Evolutionary conservation across 2,113 vertebrate genomes (phyloP).

Genomic region (Porphyrio hochstetteri): DNA sequence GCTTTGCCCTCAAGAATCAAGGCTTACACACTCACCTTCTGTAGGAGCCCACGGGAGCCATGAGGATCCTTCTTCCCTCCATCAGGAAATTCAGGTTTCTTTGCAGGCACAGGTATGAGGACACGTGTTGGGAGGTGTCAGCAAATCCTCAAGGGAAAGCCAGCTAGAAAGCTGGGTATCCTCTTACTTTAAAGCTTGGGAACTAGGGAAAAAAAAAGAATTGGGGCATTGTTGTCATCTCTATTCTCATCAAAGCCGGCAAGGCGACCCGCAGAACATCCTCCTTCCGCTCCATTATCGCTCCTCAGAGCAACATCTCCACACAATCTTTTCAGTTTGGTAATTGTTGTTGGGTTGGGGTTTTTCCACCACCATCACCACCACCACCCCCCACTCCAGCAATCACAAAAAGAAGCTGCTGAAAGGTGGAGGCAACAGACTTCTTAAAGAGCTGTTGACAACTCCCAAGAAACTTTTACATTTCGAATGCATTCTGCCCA

Average conservation of each 20-base stretch:
- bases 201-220: not conserved
- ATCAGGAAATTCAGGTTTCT: not conserved
- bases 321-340: not conserved
- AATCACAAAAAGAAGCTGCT: slow-evolving; percentile 34
- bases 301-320: not conserved
- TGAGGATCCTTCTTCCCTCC: not conserved
- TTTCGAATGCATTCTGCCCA: slow-evolving; percentile 32
- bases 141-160: not conserved
- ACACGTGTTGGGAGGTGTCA: not conserved
- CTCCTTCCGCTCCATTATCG: not conserved
- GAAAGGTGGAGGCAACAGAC: not conserved
- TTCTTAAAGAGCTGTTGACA: slow-evolving; percentile 52
- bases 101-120: not conserved
- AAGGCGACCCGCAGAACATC: not conserved
- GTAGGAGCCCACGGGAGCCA: accelerated
- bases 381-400: not conserved
- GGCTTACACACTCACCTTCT: not conserved
- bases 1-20: not conserved
- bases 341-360: not conserved
- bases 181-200: not conserved
- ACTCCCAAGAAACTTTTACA: slow-evolving; percentile 43
- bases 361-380: no score
- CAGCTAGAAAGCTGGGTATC: not conserved
- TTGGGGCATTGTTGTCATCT: not conserved
- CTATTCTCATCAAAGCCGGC: not conserved